phyloP scores from a whole-genome alignment of 2,888 invertebrate genomes.

The Strigamia maritima region DNA sequence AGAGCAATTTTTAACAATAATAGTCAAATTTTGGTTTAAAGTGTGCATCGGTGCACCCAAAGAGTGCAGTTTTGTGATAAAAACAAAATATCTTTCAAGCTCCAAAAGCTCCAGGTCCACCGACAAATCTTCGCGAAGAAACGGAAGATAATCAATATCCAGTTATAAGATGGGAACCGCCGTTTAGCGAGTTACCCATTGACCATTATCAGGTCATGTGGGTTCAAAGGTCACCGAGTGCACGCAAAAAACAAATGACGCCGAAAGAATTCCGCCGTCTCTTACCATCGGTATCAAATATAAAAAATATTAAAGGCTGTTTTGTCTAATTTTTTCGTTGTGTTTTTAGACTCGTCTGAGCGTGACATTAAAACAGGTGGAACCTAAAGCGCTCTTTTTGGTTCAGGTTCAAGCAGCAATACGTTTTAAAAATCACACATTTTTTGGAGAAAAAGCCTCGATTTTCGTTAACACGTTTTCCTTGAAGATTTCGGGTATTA shows the following conservation, averaged over 20 bases:
- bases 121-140: slow-evolving; percentile 21
- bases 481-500: neutral
- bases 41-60: too few species aligned
- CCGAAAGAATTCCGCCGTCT: neutral
- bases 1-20: too few species aligned
- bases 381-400: neutral
- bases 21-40: too few species aligned
- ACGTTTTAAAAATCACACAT: neutral
- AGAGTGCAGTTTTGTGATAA: too few species aligned
- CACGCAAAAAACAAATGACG: neutral
- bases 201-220: neutral
- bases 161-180: slow-evolving; percentile 21
- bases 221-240: neutral
- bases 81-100: neutral
- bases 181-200: slow-evolving; percentile 29
- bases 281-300: neutral
- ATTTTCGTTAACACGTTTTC: slow-evolving; percentile 29
- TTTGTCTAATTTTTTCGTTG: neutral
- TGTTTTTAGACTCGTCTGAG: slow-evolving; percentile 2
- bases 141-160: neutral
- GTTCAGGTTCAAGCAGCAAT: slow-evolving; percentile 35
- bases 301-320: neutral
- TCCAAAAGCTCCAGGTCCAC: slow-evolving; percentile 28
- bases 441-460: slow-evolving; percentile 22
- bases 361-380: slow-evolving; percentile 22